Evolutionary conservation across 2,113 vertebrate genomes (phyloP).

Genomic region (Poecilia latipinna): DNA sequence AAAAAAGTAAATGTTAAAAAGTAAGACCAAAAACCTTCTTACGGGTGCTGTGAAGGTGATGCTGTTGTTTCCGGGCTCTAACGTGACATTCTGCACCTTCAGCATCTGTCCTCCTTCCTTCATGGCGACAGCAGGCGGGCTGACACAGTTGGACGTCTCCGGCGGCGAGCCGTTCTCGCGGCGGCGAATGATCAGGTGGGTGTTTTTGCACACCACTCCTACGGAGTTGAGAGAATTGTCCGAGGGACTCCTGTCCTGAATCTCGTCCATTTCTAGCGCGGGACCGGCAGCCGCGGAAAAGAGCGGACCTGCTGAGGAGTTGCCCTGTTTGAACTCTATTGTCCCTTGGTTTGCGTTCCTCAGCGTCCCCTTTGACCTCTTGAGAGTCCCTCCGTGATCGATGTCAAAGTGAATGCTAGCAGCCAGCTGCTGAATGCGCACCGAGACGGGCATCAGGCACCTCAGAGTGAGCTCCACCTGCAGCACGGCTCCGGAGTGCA

Average conservation of each 20-base stretch:
- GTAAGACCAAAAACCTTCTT: conserved; percentile 24
- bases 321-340: conserved; percentile 79
- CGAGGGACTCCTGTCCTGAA: conserved; percentile 90
- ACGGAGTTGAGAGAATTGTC: conserved; percentile 87
- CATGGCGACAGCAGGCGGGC: conserved; percentile 72
- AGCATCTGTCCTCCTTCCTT: conserved; percentile 87
- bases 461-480: conserved; percentile 86
- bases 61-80: conserved; percentile 90
- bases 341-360: conserved; percentile 78
- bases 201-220: conserved; percentile 92
- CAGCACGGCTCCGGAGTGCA: conserved; percentile 89
- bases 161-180: conserved; percentile 83
- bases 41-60: conserved; percentile 89
- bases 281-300: conserved; percentile 62
- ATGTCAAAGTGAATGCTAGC: conserved; percentile 88
- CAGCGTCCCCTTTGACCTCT: conserved; percentile 84
- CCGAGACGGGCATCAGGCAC: conserved; percentile 89
- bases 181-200: conserved; percentile 89
- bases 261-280: conserved; percentile 85
- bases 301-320: conserved; percentile 26
- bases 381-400: conserved; percentile 86
- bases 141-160: conserved; percentile 78
- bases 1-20: background rate
- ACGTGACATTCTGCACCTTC: conserved; percentile 79
- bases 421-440: conserved; percentile 86